phyloP scores from a whole-genome alignment of 2,888 invertebrate genomes.

The Chironomus tentans region DNA sequence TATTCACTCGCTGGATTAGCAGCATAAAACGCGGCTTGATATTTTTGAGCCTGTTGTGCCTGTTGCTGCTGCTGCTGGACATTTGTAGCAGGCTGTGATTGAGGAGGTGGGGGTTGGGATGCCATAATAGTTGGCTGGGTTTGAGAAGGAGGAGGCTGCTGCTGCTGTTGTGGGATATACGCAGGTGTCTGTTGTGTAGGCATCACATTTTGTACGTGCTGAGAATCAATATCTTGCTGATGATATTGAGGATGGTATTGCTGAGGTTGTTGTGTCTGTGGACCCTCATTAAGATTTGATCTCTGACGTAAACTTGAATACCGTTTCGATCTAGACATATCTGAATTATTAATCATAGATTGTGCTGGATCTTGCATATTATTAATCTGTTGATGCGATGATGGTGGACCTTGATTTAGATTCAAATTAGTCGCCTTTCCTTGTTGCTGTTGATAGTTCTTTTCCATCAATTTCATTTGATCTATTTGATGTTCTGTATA shows the following conservation, averaged over 20 bases:
- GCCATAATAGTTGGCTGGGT: background rate
- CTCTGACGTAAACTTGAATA: conserved; percentile 59
- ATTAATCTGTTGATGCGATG: conserved; percentile 33
- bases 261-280: conserved; percentile 32
- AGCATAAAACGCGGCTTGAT: conserved; percentile 28
- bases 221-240: conserved; percentile 38
- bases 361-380: conserved; percentile 14
- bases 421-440: conserved; percentile 34
- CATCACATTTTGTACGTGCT: conserved; percentile 35
- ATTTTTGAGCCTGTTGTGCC: conserved; percentile 33
- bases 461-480: conserved; percentile 22
- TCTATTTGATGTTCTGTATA: conserved; percentile 23
- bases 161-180: conserved; percentile 2
- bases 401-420: conserved; percentile 33
- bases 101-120: conserved; percentile 13
- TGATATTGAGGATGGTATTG: conserved; percentile 15
- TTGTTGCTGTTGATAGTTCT: conserved; percentile 28
- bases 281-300: conserved; percentile 38
- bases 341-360: conserved; percentile 29
- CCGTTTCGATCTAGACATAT: conserved; percentile 50
- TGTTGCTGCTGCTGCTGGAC: too few species aligned
- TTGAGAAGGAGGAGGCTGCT: background rate
- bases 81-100: conserved; percentile 32
- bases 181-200: background rate
- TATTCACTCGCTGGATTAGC: conserved; percentile 26